These are phyloP conservation scores for Helicoverpa armigera DNA, from an alignment of 1,140 invertebrate species.

Conservation along the genomic window DNA sequence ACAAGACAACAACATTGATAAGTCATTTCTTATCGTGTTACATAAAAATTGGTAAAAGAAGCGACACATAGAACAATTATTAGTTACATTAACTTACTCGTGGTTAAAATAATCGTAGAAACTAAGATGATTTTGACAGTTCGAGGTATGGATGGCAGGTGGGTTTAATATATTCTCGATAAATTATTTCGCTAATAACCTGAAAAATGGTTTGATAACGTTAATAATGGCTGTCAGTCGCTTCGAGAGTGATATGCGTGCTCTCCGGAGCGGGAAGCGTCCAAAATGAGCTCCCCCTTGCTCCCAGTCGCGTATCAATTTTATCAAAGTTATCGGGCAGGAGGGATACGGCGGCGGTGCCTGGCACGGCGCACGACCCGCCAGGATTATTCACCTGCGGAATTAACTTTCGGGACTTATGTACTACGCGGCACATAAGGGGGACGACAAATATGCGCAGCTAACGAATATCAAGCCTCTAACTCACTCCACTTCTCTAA, in stretches of 20 bases:
- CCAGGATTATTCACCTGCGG: constrained; percentile 48
- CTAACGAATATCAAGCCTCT: constrained; percentile 15
- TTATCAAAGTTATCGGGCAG: constrained; percentile 67
- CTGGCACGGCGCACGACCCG: constrained; percentile 69
- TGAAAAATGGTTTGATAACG: constrained; percentile 28
- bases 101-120: constrained; percentile 34
- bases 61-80: constrained; percentile 37
- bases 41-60: constrained; percentile 68
- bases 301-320: constrained; percentile 69
- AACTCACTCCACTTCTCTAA: not conserved
- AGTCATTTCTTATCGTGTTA: constrained; percentile 72
- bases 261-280: constrained; percentile 50
- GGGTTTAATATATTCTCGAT: constrained; percentile 61
- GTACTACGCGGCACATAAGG: constrained; percentile 45
- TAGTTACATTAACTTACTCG: constrained; percentile 13
- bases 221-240: constrained; percentile 5
- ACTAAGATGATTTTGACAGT: constrained; percentile 76
- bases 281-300: constrained; percentile 59
- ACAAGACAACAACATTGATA: constrained; percentile 82
- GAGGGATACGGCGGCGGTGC: constrained; percentile 67
- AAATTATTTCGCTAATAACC: constrained; percentile 40
- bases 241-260: constrained; percentile 35
- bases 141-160: constrained; percentile 81
- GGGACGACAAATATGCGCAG: not conserved
- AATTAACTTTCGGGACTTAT: constrained; percentile 48